These are phyloP conservation scores for Notarius quadriscutis DNA, from an alignment of 2,113 vertebrate genomes.

Conservation along the genomic window DNA sequence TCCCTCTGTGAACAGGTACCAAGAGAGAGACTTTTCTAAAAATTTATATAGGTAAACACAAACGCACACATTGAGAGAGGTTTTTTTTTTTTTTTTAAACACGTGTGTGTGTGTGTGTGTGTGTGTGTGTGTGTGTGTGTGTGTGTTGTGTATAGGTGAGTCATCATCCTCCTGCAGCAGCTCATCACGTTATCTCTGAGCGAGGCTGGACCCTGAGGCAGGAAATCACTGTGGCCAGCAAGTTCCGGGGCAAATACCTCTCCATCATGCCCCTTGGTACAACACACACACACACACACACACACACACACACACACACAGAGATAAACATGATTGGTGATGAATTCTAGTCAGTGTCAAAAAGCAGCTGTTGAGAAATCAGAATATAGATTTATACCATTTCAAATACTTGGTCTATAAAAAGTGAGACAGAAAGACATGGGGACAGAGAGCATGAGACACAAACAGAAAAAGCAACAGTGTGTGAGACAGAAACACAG, in stretches of 20 bases:
- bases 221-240: slow-evolving; percentile 96
- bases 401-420: not conserved
- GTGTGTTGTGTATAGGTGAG: slow-evolving; percentile 78
- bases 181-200: slow-evolving; percentile 88
- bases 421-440: not conserved
- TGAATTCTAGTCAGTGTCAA: not conserved
- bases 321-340: not conserved
- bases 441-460: too few relatives aligned
- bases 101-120: too few relatives aligned
- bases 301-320: not conserved
- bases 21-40: too few relatives aligned
- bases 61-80: too few relatives aligned
- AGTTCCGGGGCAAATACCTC: slow-evolving; percentile 98
- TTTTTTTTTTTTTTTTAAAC: too few relatives aligned
- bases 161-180: slow-evolving; percentile 92
- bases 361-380: not conserved
- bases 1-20: slow-evolving; percentile 94
- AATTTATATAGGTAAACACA: too few relatives aligned
- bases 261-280: slow-evolving; percentile 96
- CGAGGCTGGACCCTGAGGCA: slow-evolving; percentile 91
- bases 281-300: not conserved
- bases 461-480: too few relatives aligned
- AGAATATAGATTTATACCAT: not conserved
- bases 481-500: not conserved
- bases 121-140: not conserved